Evolutionary conservation across 2,797 vertebrate species (phyloP), one percentile per base, ranked within the genome.

Genomic region (Acrocephalus scirpaceus): DNA sequence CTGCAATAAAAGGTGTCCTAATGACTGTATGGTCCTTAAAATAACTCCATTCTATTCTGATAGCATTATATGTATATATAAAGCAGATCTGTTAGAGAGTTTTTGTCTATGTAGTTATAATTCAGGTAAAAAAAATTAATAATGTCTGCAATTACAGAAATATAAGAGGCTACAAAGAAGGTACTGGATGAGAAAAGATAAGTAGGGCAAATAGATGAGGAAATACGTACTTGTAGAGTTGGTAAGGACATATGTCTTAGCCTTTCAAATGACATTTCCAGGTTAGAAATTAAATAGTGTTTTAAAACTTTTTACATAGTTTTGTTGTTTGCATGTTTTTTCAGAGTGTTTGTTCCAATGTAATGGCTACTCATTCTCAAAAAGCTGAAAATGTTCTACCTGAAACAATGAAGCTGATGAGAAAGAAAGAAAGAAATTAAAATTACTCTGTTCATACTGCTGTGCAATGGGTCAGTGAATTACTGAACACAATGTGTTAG

Each of bases 391-490:
- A 94, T 4, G 44, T 88, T 47, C 87, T 66, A 9, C 47, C 75
- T 18, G 97, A 98, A 65, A 75, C 86, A 36, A 58, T 9, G 95
- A 96, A 40, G 89, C 57, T 4, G 86, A 93, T 53, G 95, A 97
- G 40, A 88, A 74, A 34, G 97, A 97, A 66, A 98, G 97, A 73
- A n/a, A n/a, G n/a, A n/a, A n/a, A n/a, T n/a, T n/a, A n/a, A n/a
- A 65, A 36, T 17, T 74, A 96, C 2, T 98, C 98, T 6, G 96
- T 99, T 81, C 92, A 21, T 44, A 96, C 74, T 1, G 98, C 98
- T 15, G 62, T 98, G 65, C 96, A 96, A 60, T 99, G 99, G 99
- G 98, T 99, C 95, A 98, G 95, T 30, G 97, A 95, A 32, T 86
- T 97, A 27, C 94, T 99, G 84, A 98, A 91, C 32, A 65, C 93